Evolutionary conservation across 2,113 vertebrate species (phyloP).

Genomic region (Saiga tatarica): DNA sequence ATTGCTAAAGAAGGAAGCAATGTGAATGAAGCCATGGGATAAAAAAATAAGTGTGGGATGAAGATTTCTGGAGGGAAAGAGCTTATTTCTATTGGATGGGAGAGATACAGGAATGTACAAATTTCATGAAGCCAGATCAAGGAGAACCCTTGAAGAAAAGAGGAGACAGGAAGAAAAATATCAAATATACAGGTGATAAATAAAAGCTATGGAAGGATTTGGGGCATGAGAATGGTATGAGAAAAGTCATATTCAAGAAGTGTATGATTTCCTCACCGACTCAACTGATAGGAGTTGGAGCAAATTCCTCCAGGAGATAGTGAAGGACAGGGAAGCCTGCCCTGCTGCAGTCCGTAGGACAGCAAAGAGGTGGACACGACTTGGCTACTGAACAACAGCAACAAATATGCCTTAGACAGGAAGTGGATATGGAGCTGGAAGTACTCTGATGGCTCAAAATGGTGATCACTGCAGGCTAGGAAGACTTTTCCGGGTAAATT

Average conservation of each 20-base stretch:
- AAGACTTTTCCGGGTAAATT: not conserved
- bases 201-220: not conserved
- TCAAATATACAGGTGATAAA: not conserved
- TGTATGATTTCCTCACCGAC: not conserved
- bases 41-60: not conserved
- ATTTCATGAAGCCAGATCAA: not conserved
- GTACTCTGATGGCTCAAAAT: not conserved
- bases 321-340: not conserved
- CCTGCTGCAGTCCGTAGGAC: not conserved
- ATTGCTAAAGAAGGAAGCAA: not conserved
- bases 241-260: not conserved
- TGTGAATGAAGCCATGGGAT: not conserved
- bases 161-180: not conserved
- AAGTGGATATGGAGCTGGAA: not conserved
- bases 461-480: not conserved
- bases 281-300: not conserved
- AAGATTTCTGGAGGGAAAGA: not conserved
- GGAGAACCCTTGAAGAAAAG: not conserved
- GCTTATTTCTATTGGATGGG: not conserved
- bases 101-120: not conserved
- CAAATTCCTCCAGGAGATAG: not conserved
- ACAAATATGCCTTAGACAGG: not conserved
- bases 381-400: not conserved
- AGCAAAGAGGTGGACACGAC: fast-evolving
- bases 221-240: not conserved